A percentile compares a stretch with the other conserved stretches of the same genome.
Conservation (phyloP, 2,113 vertebrate genomes). For the Pangasianodon hypophthalmus region DNA sequence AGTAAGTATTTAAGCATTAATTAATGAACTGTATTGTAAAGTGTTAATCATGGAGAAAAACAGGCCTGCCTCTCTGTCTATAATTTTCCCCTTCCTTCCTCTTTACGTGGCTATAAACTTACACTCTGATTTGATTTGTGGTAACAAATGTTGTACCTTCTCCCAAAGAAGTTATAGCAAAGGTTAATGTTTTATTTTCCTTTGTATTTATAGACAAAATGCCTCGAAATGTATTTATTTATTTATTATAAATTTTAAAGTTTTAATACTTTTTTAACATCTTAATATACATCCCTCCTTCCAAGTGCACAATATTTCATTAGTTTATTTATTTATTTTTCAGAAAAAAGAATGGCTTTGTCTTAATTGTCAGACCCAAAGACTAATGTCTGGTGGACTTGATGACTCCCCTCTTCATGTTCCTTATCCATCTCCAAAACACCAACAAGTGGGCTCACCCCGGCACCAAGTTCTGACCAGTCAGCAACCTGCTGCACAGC, state of each 20-base stretch:
- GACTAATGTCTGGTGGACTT: constrained; percentile 88
- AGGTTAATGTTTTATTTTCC: not conserved
- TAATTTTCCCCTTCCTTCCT: not conserved
- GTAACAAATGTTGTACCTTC: not conserved
- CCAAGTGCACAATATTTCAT: not conserved
- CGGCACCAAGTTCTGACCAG: constrained; percentile 71
- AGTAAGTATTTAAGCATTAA: not conserved
- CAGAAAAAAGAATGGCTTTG: constrained; percentile 99
- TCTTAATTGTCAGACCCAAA: constrained; percentile 97
- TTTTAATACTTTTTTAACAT: not conserved
- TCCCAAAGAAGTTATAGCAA: not conserved
- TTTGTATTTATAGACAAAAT: not conserved
- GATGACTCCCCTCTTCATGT: constrained; percentile 81
- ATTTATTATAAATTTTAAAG: not conserved
- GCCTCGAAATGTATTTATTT: no score
- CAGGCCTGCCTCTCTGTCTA: not conserved
- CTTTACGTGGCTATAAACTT: not conserved
- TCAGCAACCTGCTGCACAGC: constrained; percentile 63
- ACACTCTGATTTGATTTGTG: not conserved
- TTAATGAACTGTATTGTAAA: not conserved
- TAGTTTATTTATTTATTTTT: constrained; percentile 56
- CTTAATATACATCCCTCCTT: not conserved
- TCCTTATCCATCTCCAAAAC: constrained; percentile 81
- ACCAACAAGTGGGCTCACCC: constrained; percentile 76
- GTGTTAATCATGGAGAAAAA: not conserved